Conservation (phyloP, 2,888 invertebrate species). For the Chloroclystis v-ata region DNA sequence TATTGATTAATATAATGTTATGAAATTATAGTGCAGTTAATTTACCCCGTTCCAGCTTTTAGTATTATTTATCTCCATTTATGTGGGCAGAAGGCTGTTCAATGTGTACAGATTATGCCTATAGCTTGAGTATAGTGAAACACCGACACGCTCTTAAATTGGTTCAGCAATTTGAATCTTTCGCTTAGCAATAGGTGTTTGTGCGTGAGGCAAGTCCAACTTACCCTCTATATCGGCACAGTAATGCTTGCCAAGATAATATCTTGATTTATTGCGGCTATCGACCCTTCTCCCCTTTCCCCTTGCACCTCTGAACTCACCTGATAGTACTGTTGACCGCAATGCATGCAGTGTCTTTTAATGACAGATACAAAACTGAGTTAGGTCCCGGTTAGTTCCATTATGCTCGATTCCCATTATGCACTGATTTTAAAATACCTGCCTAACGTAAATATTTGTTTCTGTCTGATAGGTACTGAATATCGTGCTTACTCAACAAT, state of each 20-base stretch:
- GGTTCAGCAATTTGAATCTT: too few species aligned
- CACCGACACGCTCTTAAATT: too few species aligned
- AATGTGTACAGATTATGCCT: too few species aligned
- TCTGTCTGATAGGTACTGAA: too few species aligned
- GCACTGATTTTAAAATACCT: too few species aligned
- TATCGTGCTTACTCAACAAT: too few species aligned
- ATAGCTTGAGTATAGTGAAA: too few species aligned
- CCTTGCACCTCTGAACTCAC: slow-evolving; percentile 38
- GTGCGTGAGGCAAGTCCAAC: slow-evolving; percentile 40
- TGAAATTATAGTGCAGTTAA: background rate
- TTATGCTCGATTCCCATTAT: too few species aligned
- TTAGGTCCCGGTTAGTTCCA: too few species aligned
- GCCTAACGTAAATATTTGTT: too few species aligned
- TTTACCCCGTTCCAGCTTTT: background rate
- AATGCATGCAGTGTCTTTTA: slow-evolving; percentile 24
- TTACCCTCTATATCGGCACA: slow-evolving; percentile 62
- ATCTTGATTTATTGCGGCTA: slow-evolving; percentile 73
- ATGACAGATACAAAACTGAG: slow-evolving; percentile 1
- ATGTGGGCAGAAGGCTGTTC: background rate
- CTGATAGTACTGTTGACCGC: slow-evolving; percentile 31
- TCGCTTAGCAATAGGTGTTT: slow-evolving; percentile 15
- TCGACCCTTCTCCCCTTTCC: slow-evolving; percentile 42
- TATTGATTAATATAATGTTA: slow-evolving; percentile 5
- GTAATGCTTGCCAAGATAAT: slow-evolving; percentile 69
- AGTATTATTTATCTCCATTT: background rate